Evolutionary conservation across 2,888 invertebrate genomes (phyloP).

Genomic region (Synergus umbraculus): DNA sequence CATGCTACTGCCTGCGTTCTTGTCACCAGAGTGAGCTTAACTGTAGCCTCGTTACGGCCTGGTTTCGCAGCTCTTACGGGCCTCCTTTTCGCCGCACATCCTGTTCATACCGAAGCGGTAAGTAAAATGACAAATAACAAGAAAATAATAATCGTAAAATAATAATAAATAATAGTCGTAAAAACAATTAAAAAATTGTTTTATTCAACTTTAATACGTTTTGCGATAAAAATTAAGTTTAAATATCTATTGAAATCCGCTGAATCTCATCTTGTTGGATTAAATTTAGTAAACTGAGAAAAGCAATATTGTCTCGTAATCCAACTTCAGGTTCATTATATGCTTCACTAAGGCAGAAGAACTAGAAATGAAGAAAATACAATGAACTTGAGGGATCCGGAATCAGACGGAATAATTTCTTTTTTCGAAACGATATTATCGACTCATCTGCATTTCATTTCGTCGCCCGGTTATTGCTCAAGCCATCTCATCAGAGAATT

Average conservation of each 20-base stretch:
- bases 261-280: neutral
- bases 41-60: conserved; percentile 84
- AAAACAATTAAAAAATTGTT: no score
- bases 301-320: neutral
- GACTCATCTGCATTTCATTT: conserved; percentile 9
- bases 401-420: neutral
- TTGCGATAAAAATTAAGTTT: no score
- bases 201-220: no score
- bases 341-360: neutral
- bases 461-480: conserved; percentile 2
- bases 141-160: no score
- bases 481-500: neutral
- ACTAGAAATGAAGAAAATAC: neutral
- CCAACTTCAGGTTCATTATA: neutral
- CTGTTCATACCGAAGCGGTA: conserved; percentile 94
- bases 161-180: no score
- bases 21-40: conserved; percentile 84
- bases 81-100: conserved; percentile 90
- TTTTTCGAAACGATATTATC: neutral
- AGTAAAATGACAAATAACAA: conserved; percentile 75
- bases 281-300: neutral
- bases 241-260: neutral
- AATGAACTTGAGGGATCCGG: neutral
- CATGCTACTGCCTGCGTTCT: conserved; percentile 87
- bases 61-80: conserved; percentile 86